Evolutionary conservation across 2,113 vertebrate genomes (phyloP), one percentile per base, ranked within the genome.

Genomic region (Indicator indicator): DNA sequence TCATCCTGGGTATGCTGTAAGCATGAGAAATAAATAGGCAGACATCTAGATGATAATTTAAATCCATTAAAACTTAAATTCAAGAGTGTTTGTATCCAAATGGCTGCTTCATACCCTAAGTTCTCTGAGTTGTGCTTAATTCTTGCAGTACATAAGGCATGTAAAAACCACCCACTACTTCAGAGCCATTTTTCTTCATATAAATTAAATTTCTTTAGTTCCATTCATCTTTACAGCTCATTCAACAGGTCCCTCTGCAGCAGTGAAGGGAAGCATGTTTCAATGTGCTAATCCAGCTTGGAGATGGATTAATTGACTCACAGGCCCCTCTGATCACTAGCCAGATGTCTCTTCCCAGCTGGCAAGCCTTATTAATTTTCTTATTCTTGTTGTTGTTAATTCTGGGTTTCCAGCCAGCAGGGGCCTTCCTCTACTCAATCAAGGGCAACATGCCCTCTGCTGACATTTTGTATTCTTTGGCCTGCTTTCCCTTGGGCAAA

Each of bases 271-370:
- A 97, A 97, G 94, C 95, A 85, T 95, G 93, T 91, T 96, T 70
- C 85, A 96, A 50, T 92, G 88, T 60, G 62, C 95, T 89, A 97
- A 90, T 93, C 84, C 95, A 94, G 91, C 91, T 94, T 32, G 0
- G 81, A 88, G 79, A 85, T 96, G 94, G 95, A 97, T 95, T 89
- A 94, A 97, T 91, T 96, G 89, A 91, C 42, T 85, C 84, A 86
- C 75, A 42, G 63, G n/a, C 55, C 89, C 64, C 93, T 98, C 95
- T 97, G 97, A 97, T 97, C 93, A 78, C 79, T 63, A 96, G 97
- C 98, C 98, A 97, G 97, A 94, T 96, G 94, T 93, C 97, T 94
- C 36, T 96, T 84, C 96, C 81, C 91, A 96, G 95, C 95, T 98
- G 97, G 97, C 97, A 97, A 95, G 68, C 80, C 85, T 94, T 81